Evolutionary conservation across 2,797 vertebrate species (phyloP), one percentile per base, ranked within the genome.

Genomic region (Cryptoprocta ferox): DNA sequence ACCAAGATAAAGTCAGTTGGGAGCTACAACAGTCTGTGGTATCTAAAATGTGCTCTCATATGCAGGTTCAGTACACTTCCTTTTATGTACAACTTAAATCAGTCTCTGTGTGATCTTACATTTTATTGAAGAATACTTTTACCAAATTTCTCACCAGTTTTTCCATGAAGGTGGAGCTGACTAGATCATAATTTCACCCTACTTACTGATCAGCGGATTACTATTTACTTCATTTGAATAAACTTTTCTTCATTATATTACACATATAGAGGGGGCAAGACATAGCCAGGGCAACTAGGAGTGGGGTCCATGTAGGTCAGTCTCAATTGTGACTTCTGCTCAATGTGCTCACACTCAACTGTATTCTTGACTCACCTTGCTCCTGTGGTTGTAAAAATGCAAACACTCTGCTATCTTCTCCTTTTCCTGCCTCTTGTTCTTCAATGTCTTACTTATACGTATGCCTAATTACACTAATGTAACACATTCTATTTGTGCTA

Each of bases 181-280:
- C 9, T 78, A 61, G 35, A 82, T 10, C 16, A 35, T 82, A 94
- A 95, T 56, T 84, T 76, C 92, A 59, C 37, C 71, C 15, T 87
- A 28, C 86, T 63, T 87, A 84, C 59, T 95, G 39, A 50, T 81
- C 7, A 3, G 65, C 21, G 71, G 42, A 84, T 90, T 87, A 35
- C 66, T 75, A 65, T 65, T 87, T 83, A 50, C 35, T 89, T 83
- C 15, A 32, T 78, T 88, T 94, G 19, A 78, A 85, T 71, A 94
- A 48, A 8, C 3, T 28, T 50, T 70, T 87, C 84, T 45, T 28
- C 32, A 79, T 37, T 66, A 61, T 81, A 68, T 37, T 56, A 8
- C 83, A 48, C 13, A 12, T 59, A 42, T 48, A 65, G 65, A 86
- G 10, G 6, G 15, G 26, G 15, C 13, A 48, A 32, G 26, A 68